These are phyloP conservation scores for Hycleus phaleratus DNA, from an alignment of 1,140 invertebrate species.

Conservation along the genomic window DNA sequence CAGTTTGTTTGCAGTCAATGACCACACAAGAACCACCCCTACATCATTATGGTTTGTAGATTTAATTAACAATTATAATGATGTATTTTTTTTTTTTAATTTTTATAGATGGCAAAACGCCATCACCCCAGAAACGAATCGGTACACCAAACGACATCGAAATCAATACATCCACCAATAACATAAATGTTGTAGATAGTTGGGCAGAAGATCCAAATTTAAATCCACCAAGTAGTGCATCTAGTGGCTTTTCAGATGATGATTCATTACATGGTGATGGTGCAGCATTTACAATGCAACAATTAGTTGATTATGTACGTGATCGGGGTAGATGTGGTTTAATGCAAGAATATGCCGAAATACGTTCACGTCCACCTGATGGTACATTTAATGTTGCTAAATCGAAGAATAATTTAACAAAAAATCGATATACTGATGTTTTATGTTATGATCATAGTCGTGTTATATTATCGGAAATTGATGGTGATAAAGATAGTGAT, in stretches of 20 bases:
- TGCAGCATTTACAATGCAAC: constrained; percentile 52
- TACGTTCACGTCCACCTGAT: constrained; percentile 70
- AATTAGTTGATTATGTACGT: constrained; percentile 70
- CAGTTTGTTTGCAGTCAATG: constrained; percentile 63
- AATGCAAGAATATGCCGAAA: constrained; percentile 74
- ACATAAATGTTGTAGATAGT: constrained; percentile 26
- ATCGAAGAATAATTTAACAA: constrained; percentile 72
- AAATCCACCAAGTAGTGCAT: constrained; percentile 67
- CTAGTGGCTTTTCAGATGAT: constrained; percentile 81
- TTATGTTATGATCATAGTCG: constrained; percentile 92
- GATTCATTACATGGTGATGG: constrained; percentile 70
- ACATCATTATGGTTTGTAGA: constrained; percentile 33
- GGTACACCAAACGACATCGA: constrained; percentile 26
- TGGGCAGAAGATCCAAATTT: constrained; percentile 38
- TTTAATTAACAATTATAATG: not conserved
- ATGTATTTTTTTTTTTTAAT: constrained; percentile 2
- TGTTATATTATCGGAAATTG: constrained; percentile 70
- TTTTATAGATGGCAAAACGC: constrained; percentile 36
- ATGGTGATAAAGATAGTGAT: constrained; percentile 70
- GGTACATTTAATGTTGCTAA: constrained; percentile 79
- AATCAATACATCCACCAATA: constrained; percentile 32
- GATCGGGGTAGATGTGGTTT: constrained; percentile 70
- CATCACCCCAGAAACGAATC: constrained; percentile 36
- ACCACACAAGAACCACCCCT: constrained; percentile 46
- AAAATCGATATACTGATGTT: constrained; percentile 95